Conservation (phyloP, 2,888 invertebrate species). For the Ormyrus pomaceus region DNA sequence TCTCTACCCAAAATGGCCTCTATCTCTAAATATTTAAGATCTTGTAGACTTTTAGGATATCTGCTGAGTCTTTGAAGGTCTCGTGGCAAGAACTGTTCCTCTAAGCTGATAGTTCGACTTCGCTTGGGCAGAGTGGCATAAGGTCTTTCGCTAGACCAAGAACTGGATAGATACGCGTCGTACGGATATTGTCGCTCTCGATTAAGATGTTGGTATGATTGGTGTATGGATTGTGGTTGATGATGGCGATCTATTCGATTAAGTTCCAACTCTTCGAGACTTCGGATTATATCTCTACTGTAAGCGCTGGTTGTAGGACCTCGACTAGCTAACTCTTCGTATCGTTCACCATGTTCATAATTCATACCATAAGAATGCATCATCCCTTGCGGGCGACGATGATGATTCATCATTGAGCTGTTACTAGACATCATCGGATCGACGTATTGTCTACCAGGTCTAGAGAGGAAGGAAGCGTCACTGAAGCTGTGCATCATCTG, state of each 20-base stretch:
- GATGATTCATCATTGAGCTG: neutral
- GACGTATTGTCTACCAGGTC: constrained; percentile 25
- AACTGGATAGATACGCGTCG: constrained; percentile 22
- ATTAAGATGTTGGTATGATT: constrained; percentile 31
- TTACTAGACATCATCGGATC: neutral
- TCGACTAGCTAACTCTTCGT: constrained; percentile 47
- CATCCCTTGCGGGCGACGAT: constrained; percentile 29
- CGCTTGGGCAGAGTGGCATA: constrained; percentile 68
- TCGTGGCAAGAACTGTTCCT: constrained; percentile 61
- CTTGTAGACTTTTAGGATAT: constrained; percentile 70
- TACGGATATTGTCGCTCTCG: constrained; percentile 16
- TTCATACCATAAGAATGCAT: constrained; percentile 53
- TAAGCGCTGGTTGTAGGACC: constrained; percentile 29
- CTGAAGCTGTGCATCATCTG: constrained; percentile 10
- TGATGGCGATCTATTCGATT: constrained; percentile 31
- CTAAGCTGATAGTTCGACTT: constrained; percentile 62
- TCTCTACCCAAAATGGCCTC: constrained; percentile 69
- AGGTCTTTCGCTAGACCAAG: constrained; percentile 58
- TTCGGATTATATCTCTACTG: constrained; percentile 53
- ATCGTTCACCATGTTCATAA: constrained; percentile 49
- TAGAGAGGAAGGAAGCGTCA: constrained; percentile 11
- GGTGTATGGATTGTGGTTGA: neutral
- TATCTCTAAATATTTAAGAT: constrained; percentile 70
- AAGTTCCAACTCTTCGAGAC: constrained; percentile 55
- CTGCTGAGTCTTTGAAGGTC: constrained; percentile 60